phyloP scores from a whole-genome alignment of 2,888 invertebrate genomes.

The Microplitis deprimator region DNA sequence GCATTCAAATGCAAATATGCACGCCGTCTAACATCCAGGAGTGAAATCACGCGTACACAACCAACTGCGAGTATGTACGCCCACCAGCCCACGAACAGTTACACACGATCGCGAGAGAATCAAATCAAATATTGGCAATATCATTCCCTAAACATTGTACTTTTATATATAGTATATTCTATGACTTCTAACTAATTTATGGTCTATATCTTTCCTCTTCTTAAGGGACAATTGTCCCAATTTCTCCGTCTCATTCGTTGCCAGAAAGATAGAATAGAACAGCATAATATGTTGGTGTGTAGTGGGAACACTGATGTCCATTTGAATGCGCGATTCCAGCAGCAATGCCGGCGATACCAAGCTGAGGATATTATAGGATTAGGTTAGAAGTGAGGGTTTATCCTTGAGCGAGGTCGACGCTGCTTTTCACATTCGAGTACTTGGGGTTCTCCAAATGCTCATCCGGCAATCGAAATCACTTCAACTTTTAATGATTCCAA shows the following conservation, averaged over 20 bases:
- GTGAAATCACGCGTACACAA: constrained; percentile 21
- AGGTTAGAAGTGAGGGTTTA: constrained; percentile 57
- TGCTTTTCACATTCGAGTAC: constrained; percentile 30
- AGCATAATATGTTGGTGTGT: constrained; percentile 9
- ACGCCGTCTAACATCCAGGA: constrained; percentile 63
- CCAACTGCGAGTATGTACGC: constrained; percentile 31
- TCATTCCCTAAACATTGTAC: constrained; percentile 58
- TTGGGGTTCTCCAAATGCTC: constrained; percentile 39
- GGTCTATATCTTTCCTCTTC: not conserved
- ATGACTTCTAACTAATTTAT: constrained; percentile 17
- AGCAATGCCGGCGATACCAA: constrained; percentile 53
- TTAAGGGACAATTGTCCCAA: constrained; percentile 31
- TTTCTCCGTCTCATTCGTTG: constrained; percentile 24
- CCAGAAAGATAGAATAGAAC: constrained; percentile 1
- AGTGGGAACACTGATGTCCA: constrained; percentile 66
- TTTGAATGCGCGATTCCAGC: constrained; percentile 65
- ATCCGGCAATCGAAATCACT: constrained; percentile 47
- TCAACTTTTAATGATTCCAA: constrained; percentile 38
- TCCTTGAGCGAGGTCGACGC: constrained; percentile 39
- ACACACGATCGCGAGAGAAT: constrained; percentile 63
- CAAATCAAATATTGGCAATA: constrained; percentile 72
- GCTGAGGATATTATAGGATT: constrained; percentile 62
- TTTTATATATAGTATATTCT: constrained; percentile 9
- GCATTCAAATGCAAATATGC: constrained; percentile 70
- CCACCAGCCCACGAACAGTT: constrained; percentile 46